Evolutionary conservation across 2,797 vertebrate species (phyloP), one percentile per base, ranked within the genome.

Genomic region (Mionectes olivaceus): DNA sequence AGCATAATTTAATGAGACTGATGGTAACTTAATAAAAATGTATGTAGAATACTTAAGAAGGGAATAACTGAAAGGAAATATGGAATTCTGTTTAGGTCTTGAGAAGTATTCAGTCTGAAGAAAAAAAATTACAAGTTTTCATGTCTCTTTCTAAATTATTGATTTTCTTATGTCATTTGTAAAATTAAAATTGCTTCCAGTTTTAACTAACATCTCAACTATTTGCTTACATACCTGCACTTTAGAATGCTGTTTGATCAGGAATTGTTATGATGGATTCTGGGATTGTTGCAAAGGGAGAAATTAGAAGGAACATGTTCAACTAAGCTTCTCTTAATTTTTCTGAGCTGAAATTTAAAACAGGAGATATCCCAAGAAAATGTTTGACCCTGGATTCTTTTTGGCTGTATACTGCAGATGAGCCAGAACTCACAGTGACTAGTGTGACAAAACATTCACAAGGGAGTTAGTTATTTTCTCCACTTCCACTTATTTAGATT

Each of bases 121-220:
- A 92, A 70, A 67, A 95, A 95, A 90, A 91, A 87, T 16, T 33
- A 10, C 11, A 57, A 12, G 86, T 77, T 63, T 90, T 91, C 7
- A 52, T 89, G 44, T 85, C 23, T 89, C 49, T 90, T 90, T 96
- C 94, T 94, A 81, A 95, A 83, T 95, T 87, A 47, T 83, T 94
- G 91, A 64, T 97, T 97, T 88, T 64, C 61, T 90, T 87, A 69
- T 80, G 50, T 85, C 3, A 81, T 85, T 87, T 71, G 12, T 41
- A 71, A 89, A 64, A 56, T 68, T 35, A 39, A 67, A 52, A 23
- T 41, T 60, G 3, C 47, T 93, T 68, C 25, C 25, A 60, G 10
- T 69, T 57, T 89, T 84, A 71, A 83, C 19, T 59, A 71, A 47
- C 7, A 44, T 35, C 15, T 78, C 25, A 60, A 12, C 5, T 84